A percentile compares a stretch with the other conserved stretches of the same genome.
These are phyloP conservation scores for Ooceraea biroi DNA, from an alignment of 1,140 invertebrate genomes.

Conservation along the genomic window DNA sequence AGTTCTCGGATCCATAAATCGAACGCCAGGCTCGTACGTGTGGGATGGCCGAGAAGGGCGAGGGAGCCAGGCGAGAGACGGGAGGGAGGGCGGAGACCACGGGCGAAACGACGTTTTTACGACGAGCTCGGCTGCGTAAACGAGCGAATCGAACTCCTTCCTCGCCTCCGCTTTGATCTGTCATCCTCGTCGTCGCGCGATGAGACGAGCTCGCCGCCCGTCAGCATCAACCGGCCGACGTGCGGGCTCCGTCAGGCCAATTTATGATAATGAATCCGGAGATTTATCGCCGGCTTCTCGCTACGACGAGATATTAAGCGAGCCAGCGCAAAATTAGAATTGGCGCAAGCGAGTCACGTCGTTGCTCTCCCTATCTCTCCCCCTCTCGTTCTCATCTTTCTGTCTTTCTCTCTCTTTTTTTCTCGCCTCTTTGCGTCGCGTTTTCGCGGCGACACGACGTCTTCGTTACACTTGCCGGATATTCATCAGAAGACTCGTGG, in stretches of 20 bases:
- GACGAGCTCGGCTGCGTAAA: constrained; percentile 66
- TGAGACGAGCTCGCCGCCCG: constrained; percentile 55
- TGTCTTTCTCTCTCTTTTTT: background rate
- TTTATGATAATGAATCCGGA: constrained; percentile 80
- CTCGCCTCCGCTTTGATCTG: constrained; percentile 72
- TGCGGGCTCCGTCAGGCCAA: constrained; percentile 69
- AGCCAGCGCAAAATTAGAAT: constrained; percentile 77
- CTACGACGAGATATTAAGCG: constrained; percentile 75
- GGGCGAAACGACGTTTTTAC: constrained; percentile 66
- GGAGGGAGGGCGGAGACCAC: background rate
- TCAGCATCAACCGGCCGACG: constrained; percentile 72
- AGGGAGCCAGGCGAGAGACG: constrained; percentile 36
- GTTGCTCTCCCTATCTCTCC: constrained; percentile 27
- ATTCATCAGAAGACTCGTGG: constrained; percentile 38
- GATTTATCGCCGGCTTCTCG: constrained; percentile 76
- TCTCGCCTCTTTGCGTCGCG: constrained; percentile 19
- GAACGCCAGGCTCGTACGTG: constrained; percentile 44
- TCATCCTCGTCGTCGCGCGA: constrained; percentile 62
- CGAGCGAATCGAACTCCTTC: constrained; percentile 71
- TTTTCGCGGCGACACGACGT: constrained; percentile 47
- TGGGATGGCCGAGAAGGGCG: constrained; percentile 23
- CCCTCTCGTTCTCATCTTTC: background rate
- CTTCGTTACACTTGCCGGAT: constrained; percentile 58
- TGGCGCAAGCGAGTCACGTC: constrained; percentile 66
- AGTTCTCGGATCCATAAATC: constrained; percentile 63